These are phyloP conservation scores for Ceratina japonica DNA, from an alignment of 1,140 invertebrate genomes.

Conservation along the genomic window DNA sequence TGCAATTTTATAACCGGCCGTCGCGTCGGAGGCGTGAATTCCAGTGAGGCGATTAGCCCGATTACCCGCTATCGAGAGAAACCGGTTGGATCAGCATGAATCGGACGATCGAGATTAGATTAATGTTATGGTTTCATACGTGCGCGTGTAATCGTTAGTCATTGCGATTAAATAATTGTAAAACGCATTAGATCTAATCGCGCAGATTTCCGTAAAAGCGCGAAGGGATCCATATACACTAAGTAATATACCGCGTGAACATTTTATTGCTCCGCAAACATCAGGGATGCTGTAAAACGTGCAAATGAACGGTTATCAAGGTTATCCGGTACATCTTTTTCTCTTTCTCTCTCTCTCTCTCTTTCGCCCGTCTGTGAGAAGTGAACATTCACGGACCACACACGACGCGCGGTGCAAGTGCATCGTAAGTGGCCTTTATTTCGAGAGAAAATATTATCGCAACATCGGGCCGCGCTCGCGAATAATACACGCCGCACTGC, in stretches of 20 bases:
- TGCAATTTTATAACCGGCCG: background rate
- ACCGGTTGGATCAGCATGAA: conserved; percentile 7
- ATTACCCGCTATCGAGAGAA: background rate
- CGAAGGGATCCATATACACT: background rate
- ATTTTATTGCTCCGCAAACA: background rate
- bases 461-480: conserved; percentile 50
- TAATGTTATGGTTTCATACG: background rate
- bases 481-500: conserved; percentile 20
- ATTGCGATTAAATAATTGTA: background rate
- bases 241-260: background rate
- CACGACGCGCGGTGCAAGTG: conserved; percentile 55
- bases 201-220: no score
- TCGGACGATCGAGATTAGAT: conserved; percentile 13
- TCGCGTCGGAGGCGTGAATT: background rate
- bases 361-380: background rate
- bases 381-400: conserved; percentile 44
- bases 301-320: background rate
- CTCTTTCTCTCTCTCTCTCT: no score
- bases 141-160: background rate
- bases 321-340: background rate
- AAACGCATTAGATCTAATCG: background rate
- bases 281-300: background rate
- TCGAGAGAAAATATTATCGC: conserved; percentile 69
- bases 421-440: conserved; percentile 66
- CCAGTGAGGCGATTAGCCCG: background rate